A percentile compares a stretch with the other conserved stretches of the same genome.
phyloP scores from a whole-genome alignment of 2,888 invertebrate species.

The Eilema griseolum region DNA sequence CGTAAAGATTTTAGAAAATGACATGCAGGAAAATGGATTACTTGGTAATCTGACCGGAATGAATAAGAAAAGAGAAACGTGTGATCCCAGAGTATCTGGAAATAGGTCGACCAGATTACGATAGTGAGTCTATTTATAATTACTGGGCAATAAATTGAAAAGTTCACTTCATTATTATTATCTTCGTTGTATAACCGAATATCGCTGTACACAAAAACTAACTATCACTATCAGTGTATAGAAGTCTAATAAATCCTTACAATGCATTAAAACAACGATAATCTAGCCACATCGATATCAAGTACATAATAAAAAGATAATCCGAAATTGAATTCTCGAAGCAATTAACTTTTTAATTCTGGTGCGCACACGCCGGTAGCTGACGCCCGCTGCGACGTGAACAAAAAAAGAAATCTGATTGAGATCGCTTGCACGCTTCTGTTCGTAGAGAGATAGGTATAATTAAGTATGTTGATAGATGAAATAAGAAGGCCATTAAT shows the following conservation, averaged over 20 bases:
- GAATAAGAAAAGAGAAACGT: not conserved
- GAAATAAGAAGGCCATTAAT: slow-evolving; percentile 14
- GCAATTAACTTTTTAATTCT: slow-evolving; percentile 67
- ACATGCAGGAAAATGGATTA: not conserved
- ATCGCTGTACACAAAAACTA: too few relatives aligned
- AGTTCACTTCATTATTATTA: not conserved
- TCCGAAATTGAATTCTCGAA: slow-evolving; percentile 55
- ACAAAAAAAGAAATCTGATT: slow-evolving; percentile 53
- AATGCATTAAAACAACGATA: not conserved
- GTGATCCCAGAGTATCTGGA: not conserved
- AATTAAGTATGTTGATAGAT: slow-evolving; percentile 41
- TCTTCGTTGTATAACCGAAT: not conserved
- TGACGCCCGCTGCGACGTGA: slow-evolving; percentile 38
- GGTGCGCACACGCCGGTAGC: slow-evolving; percentile 52
- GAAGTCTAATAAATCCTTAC: not conserved
- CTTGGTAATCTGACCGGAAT: not conserved
- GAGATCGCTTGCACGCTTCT: slow-evolving; percentile 52
- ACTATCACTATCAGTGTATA: not conserved
- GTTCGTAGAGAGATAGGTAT: slow-evolving; percentile 34
- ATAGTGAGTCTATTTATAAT: not conserved
- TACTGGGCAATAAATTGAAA: too few relatives aligned
- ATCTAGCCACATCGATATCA: slow-evolving; percentile 19
- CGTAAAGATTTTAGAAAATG: not conserved
- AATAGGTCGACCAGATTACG: not conserved
- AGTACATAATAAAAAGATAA: slow-evolving; percentile 42